Conservation (phyloP, 2,888 invertebrate genomes). For the Caenorhabditis panamensis region DNA sequence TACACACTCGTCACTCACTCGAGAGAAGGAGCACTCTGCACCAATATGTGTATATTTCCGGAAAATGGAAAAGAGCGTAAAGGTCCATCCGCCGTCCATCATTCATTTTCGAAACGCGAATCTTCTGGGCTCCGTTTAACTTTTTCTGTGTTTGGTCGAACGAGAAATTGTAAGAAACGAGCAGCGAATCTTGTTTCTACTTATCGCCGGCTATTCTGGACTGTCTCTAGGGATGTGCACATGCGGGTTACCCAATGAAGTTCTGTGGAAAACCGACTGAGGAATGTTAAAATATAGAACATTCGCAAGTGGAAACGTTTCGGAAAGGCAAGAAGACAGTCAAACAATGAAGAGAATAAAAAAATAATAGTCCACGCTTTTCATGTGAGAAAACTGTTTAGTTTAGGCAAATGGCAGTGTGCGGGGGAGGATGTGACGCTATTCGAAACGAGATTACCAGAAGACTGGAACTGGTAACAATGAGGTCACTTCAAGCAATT, state of each 20-base stretch:
- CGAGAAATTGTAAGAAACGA: conserved; percentile 11
- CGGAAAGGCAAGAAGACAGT: neutral
- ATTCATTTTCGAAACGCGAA: conserved; percentile 40
- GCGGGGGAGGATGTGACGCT: neutral
- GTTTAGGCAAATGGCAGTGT: neutral
- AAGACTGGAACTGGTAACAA: conserved; percentile 2
- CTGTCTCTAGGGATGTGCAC: conserved; percentile 9
- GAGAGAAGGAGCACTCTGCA: conserved; percentile 43
- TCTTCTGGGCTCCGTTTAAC: conserved; percentile 33
- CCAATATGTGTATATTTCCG: conserved; percentile 51
- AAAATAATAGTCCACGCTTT: neutral
- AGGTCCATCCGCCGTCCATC: conserved; percentile 32
- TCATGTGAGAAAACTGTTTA: neutral
- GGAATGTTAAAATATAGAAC: no score
- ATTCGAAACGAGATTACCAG: neutral
- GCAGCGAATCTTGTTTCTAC: conserved; percentile 15
- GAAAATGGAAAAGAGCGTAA: conserved; percentile 34
- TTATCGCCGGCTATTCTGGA: conserved; percentile 37
- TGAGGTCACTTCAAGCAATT: conserved; percentile 9
- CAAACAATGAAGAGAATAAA: neutral
- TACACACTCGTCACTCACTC: conserved; percentile 48
- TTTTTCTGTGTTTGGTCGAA: conserved; percentile 17
- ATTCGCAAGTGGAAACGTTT: conserved; percentile 2
- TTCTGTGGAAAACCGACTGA: no score
- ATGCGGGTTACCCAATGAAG: neutral